phyloP scores from a whole-genome alignment of 1,140 invertebrate species.

The Rhynchophorus ferrugineus region DNA sequence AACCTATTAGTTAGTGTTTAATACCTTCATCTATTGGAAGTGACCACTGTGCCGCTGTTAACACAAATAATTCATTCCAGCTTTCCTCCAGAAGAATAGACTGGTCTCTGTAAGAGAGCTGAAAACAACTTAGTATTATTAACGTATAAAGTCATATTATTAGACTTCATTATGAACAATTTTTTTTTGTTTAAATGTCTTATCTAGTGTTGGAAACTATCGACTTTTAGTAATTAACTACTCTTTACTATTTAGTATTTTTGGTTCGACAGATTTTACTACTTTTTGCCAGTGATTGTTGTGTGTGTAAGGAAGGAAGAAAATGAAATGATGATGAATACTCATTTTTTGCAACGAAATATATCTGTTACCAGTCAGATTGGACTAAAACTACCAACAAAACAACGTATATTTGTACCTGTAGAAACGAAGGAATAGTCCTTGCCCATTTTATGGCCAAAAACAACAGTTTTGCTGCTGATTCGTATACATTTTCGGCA shows the following conservation, averaged over 20 bases:
- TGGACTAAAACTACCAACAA: too few species aligned
- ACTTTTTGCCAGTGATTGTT: too few species aligned
- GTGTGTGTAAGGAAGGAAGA: too few species aligned
- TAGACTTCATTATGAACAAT: not conserved
- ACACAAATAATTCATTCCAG: slow-evolving; percentile 79
- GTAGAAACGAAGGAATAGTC: slow-evolving; percentile 65
- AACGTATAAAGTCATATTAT: not conserved
- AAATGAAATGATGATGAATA: too few species aligned
- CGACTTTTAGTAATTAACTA: too few species aligned
- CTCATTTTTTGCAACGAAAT: too few species aligned
- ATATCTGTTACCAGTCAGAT: too few species aligned
- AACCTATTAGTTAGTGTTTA: not conserved
- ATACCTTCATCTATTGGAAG: slow-evolving; percentile 65
- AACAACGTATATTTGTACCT: too few species aligned
- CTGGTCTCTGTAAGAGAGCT: slow-evolving; percentile 65
- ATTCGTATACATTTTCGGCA: slow-evolving; percentile 62
- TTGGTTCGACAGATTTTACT: too few species aligned
- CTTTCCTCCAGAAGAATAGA: slow-evolving; percentile 64
- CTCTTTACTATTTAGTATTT: too few species aligned
- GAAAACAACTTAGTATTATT: slow-evolving; percentile 21
- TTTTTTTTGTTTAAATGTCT: too few species aligned
- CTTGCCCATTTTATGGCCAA: slow-evolving; percentile 69
- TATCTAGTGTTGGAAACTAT: too few species aligned
- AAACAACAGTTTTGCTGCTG: slow-evolving; percentile 69
- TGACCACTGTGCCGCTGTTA: slow-evolving; percentile 73